Evolutionary conservation across 1,140 invertebrate species (phyloP).

Genomic region (Drosophila lacteicornis): DNA sequence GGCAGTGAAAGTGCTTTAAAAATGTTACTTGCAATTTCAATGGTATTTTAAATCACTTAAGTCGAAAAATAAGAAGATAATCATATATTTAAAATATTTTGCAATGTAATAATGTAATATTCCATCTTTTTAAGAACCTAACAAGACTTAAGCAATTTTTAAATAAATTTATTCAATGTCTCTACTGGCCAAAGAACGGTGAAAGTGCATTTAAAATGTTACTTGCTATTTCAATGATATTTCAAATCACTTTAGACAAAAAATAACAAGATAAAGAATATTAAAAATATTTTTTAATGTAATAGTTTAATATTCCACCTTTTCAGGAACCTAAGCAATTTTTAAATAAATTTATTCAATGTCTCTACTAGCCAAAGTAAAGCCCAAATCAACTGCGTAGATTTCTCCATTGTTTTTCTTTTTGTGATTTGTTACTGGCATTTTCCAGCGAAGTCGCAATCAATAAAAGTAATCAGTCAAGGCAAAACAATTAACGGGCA

Average conservation of each 20-base stretch:
- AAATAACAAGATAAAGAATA: too few species aligned
- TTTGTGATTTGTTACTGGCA: slow-evolving; percentile 9
- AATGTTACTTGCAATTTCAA: neutral
- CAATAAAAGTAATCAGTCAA: slow-evolving; percentile 75
- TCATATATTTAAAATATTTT: neutral
- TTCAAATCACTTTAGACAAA: too few species aligned
- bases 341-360: slow-evolving; percentile 9
- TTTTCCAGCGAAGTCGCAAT: slow-evolving; percentile 31
- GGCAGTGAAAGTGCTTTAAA: too few species aligned
- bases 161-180: slow-evolving; percentile 8
- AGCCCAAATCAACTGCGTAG: slow-evolving; percentile 30
- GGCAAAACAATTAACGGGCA: slow-evolving; percentile 65
- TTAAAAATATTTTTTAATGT: too few species aligned
- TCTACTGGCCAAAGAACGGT: neutral
- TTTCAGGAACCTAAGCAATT: too few species aligned
- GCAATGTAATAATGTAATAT: neutral
- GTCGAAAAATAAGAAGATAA: neutral
- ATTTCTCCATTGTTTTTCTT: slow-evolving; percentile 29
- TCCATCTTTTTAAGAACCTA: neutral
- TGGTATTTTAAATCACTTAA: neutral
- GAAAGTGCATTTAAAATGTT: too few species aligned
- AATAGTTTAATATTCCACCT: too few species aligned
- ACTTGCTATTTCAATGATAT: too few species aligned
- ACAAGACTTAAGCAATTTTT: neutral
- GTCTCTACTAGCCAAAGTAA: neutral